Base-by-base conservation (phyloP, 2,888 invertebrate species). In the Morpho helenor region DNA sequence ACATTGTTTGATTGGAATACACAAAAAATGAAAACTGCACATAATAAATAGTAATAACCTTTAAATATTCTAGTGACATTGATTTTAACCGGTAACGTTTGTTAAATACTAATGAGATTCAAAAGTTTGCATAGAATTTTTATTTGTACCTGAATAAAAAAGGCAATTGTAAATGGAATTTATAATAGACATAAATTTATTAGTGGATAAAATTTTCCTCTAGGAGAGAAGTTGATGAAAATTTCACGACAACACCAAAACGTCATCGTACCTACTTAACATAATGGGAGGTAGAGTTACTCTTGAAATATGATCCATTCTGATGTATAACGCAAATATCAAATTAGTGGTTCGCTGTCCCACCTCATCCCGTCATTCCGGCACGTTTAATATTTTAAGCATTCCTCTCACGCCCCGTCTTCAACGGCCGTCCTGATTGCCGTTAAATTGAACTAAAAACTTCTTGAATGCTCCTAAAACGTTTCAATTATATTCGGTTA, bases 371-470 rank as follows among this genome's bases (percentile, higher is more conserved):
- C 78, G 76, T 80, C 80, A 83, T 81, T 79, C 79, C 75, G 74
- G 75, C 78, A 79, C 84, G 80, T 85, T 88, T 88, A 87, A 89
- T 89, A 89, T 85, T 87, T 88, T 82, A 85, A 76, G 72, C 72
- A 91, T 88, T 87, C 91, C 64, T 67, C 82, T 87, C 91, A 91
- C 91, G 91, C 87, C 74, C 79, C 83, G 70, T 82, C 86, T 86
- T 86, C 87, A 86, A 87, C 89, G 82, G 88, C 82, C 87, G 83
- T 81, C 84, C 85, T 91, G 91, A 91, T 91, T 91, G 90, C 88
- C 79, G 84, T 86, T 85, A 91, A 90, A 91, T 91, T 91, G 86
- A 88, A 89, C 90, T 91, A 91, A 91, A 88, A 90, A 91, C 87
- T 91, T 89, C 84, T 86, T 83, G 83, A 87, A 84, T 84, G 84